Evolutionary conservation across 2,113 vertebrate genomes (phyloP), one percentile per base, ranked within the genome.

Genomic region (Notechis scutatus): DNA sequence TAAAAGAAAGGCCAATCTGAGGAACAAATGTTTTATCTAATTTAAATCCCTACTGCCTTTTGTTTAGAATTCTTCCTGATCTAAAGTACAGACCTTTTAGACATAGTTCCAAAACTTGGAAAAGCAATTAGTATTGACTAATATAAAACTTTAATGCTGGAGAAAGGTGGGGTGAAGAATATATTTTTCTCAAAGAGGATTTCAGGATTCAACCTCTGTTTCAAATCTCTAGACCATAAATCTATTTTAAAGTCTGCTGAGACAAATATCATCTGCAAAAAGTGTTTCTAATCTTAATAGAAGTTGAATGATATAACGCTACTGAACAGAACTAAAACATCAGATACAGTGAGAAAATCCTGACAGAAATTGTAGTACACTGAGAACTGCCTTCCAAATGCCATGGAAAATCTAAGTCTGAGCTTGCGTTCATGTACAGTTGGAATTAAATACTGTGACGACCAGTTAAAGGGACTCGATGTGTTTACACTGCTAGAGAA

Each of bases 161-260:
- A 42, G 74, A 81, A 81, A 81, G 74, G 18, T 81, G 34, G 34
- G 34, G 34, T 7, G 18, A 21, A 81, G 69, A 39, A 74, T 39
- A 88, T 21, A 9, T 18, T 12, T 39, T 55, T 45, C 45, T 12
- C 11, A 3, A 47, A 34, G 8, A 26, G 15, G n/a, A 34, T 54
- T 54, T n/a, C 15, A 88, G n/a, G 50, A 52, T 55, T 23, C 42
- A 24, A 61, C 12, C 39, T 89, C 21, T 90, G 39, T 24, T 61
- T 90, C 11, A 90, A 24, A 59, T 24, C 24, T 45, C 21, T 34
- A 47, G 26, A 14, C 42, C 42, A 24, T 26, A 89, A n/a, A 50
- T 92, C 93, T 88, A 29, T 74, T 91, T 59, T 18, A 93, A 87
- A 50, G 42, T 91, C 50, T 55, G 54, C 39, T 90, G 18, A 42